Evolutionary conservation across 1,140 invertebrate species (phyloP).

Genomic region (Ctenoplectra terminalis): DNA sequence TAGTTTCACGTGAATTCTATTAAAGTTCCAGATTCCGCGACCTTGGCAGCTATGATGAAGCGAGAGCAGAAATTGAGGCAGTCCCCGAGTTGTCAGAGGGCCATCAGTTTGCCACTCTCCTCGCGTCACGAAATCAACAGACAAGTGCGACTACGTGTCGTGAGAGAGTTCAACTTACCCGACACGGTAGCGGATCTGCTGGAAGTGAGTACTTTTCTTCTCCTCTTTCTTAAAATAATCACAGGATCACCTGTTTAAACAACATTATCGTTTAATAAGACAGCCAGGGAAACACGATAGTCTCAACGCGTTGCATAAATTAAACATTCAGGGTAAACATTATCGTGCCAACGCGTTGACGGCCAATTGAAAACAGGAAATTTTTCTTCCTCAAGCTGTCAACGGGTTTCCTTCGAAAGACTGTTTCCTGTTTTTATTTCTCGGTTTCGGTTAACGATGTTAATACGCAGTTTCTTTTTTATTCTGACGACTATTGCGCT

Average conservation of each 20-base stretch:
- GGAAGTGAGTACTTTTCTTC: slow-evolving; percentile 82
- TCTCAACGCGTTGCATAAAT: not conserved
- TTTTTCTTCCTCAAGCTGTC: not conserved
- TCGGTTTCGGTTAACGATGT: not conserved
- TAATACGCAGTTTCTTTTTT: not conserved
- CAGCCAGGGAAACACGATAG: not conserved
- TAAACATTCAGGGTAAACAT: not conserved
- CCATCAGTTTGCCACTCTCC: slow-evolving; percentile 88
- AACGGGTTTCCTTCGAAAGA: not conserved
- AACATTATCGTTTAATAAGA: not conserved
- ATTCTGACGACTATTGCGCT: too few species aligned
- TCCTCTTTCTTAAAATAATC: not conserved
- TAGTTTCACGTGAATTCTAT: not conserved
- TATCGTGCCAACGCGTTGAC: not conserved
- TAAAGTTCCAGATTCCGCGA: slow-evolving; percentile 88
- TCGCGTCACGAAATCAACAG: slow-evolving; percentile 90
- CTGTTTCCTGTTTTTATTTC: not conserved
- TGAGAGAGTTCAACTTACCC: slow-evolving; percentile 96
- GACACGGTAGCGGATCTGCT: slow-evolving; percentile 94
- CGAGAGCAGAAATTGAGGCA: slow-evolving; percentile 92
- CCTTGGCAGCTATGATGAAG: slow-evolving; percentile 92
- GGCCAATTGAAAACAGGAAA: not conserved
- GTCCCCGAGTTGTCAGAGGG: slow-evolving; percentile 90
- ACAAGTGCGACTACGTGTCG: slow-evolving; percentile 93
- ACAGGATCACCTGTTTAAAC: not conserved